Conservation (phyloP, 2,888 invertebrate genomes). For the Drosophila rubida region DNA sequence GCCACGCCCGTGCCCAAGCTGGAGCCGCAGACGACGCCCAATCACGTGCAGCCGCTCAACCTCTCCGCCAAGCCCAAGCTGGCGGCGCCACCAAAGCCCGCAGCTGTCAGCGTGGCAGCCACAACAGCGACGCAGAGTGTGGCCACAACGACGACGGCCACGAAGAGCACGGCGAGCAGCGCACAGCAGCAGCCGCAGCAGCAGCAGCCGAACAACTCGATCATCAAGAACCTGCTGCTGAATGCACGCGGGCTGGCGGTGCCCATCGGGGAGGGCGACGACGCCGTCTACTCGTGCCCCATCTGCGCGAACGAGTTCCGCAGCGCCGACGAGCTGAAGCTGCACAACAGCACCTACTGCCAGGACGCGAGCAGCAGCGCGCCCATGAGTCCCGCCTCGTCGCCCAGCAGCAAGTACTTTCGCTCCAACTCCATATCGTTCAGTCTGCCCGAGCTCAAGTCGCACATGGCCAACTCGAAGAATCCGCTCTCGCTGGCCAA, state of each 20-base stretch:
- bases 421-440: conserved; percentile 88
- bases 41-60: conserved; percentile 71
- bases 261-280: conserved; percentile 87
- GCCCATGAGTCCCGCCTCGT: conserved; percentile 83
- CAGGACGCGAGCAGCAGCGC: conserved; percentile 87
- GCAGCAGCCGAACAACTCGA: conserved; percentile 88
- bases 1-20: conserved; percentile 57
- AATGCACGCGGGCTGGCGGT: conserved; percentile 87
- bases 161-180: conserved; percentile 17
- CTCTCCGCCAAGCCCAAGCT: conserved; percentile 75
- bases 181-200: conserved; percentile 85
- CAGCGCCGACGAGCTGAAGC: conserved; percentile 92
- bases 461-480: conserved; percentile 82
- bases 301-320: conserved; percentile 92
- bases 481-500: conserved; percentile 83
- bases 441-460: conserved; percentile 86
- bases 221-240: conserved; percentile 91
- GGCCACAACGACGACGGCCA: conserved; percentile 18
- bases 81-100: conserved; percentile 46
- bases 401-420: conserved; percentile 85
- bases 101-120: conserved; percentile 31
- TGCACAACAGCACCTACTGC: conserved; percentile 92
- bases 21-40: conserved; percentile 38
- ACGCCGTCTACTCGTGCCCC: conserved; percentile 89
- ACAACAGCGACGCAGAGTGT: conserved; percentile 16